Conservation (phyloP, 2,113 vertebrate species). For the cattle (Bos taurus) region ARS-UCD2.0 NC_037336.1:59670001-59670500, state of each 20-base stretch:
- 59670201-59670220: constrained; percentile 32
- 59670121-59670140: constrained; percentile 40
- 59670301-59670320: constrained; percentile 71
- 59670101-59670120: constrained; percentile 55
- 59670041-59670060: constrained; percentile 63
- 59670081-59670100: constrained; percentile 56
- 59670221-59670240: constrained; percentile 56
- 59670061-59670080: constrained; percentile 53
- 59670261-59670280: constrained; percentile 68
- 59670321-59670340: constrained; percentile 67
- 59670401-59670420: constrained; percentile 42
- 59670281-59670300: constrained; percentile 59
- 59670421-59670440: constrained; percentile 38
- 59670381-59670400: constrained; percentile 55
- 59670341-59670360: constrained; percentile 54
- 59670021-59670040: constrained; percentile 37
- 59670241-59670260: constrained; percentile 55
- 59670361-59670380: constrained; percentile 58
- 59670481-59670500: constrained; percentile 5
- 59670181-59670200: constrained; percentile 30
- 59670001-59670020: constrained; percentile 62
- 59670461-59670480: constrained; percentile 28
- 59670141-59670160: constrained; percentile 14
- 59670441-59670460: constrained; percentile 36
- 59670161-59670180: constrained; percentile 52